Evolutionary conservation across 2,888 invertebrate genomes (phyloP).

Genomic region (Adelphocoris suturalis): DNA sequence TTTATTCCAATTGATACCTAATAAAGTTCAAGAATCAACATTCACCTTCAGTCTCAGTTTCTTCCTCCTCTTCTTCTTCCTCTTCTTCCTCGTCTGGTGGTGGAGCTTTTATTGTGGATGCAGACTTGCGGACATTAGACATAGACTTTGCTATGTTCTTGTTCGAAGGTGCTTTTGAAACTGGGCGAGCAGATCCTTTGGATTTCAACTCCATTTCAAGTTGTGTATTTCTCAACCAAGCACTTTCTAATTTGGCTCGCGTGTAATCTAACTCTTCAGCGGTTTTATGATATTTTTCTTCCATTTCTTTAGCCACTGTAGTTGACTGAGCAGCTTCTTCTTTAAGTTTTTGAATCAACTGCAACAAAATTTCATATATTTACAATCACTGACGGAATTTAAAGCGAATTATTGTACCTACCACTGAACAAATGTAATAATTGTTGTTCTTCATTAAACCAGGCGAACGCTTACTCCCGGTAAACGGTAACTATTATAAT

Average conservation of each 20-base stretch:
- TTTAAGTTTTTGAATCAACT: conserved; percentile 81
- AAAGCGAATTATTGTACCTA: too few relatives aligned
- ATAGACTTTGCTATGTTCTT: conserved; percentile 76
- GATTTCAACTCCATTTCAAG: conserved; percentile 88
- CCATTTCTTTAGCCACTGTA: conserved; percentile 88
- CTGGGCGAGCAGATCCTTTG: conserved; percentile 76
- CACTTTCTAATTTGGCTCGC: conserved; percentile 88
- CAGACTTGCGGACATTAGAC: conserved; percentile 72
- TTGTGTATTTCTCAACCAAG: conserved; percentile 87
- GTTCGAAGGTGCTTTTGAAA: conserved; percentile 77
- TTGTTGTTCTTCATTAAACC: too few relatives aligned
- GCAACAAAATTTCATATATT: conserved; percentile 57
- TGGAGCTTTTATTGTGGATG: conserved; percentile 57
- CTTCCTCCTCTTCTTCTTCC: conserved; percentile 74
- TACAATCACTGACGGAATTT: not conserved
- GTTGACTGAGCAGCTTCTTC: conserved; percentile 88
- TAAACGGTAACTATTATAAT: too few relatives aligned
- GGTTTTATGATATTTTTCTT: conserved; percentile 87
- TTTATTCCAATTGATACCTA: too few relatives aligned
- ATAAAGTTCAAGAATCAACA: too few relatives aligned
- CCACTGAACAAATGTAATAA: too few relatives aligned
- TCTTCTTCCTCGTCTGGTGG: conserved; percentile 76
- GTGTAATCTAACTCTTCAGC: conserved; percentile 88
- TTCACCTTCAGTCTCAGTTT: conserved; percentile 75
- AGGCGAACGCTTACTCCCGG: too few relatives aligned